These are phyloP conservation scores for Himalopsyche anomala DNA, from an alignment of 2,888 invertebrate species.

Conservation along the genomic window DNA sequence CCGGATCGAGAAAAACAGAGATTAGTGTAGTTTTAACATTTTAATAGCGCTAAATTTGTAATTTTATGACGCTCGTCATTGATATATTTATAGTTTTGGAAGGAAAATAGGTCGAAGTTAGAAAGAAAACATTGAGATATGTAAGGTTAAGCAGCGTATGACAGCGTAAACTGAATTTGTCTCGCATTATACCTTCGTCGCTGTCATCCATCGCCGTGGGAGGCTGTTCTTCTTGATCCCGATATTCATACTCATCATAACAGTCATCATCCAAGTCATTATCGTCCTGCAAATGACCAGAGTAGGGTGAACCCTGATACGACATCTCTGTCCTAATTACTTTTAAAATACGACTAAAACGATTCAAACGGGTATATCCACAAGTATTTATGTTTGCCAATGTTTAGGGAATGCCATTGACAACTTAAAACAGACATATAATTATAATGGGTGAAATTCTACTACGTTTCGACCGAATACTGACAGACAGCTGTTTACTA, in stretches of 20 bases:
- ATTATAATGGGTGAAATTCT: neutral
- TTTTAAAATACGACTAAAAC: neutral
- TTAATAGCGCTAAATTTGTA: too few species aligned
- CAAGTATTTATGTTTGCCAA: neutral
- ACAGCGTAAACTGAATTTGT: neutral
- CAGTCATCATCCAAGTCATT: conserved; percentile 86
- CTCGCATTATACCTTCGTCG: conserved; percentile 74
- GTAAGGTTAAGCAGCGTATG: conserved; percentile 14
- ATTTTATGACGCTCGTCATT: neutral
- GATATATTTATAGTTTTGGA: neutral
- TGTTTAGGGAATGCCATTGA: conserved; percentile 23
- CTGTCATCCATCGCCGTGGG: conserved; percentile 71
- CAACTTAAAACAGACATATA: neutral
- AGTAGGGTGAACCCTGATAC: conserved; percentile 82
- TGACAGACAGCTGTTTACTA: conserved; percentile 62
- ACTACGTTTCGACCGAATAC: conserved; percentile 36
- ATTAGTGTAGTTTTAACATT: too few species aligned
- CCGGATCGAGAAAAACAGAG: too few species aligned
- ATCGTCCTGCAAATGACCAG: conserved; percentile 82
- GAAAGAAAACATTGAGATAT: conserved; percentile 32
- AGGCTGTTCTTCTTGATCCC: conserved; percentile 81
- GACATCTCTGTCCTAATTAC: conserved; percentile 73
- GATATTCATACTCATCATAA: conserved; percentile 84
- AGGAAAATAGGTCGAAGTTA: conserved; percentile 21
- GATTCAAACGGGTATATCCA: neutral